Conservation (phyloP, 2,113 vertebrate species). For the Nipponia nippon region DNA sequence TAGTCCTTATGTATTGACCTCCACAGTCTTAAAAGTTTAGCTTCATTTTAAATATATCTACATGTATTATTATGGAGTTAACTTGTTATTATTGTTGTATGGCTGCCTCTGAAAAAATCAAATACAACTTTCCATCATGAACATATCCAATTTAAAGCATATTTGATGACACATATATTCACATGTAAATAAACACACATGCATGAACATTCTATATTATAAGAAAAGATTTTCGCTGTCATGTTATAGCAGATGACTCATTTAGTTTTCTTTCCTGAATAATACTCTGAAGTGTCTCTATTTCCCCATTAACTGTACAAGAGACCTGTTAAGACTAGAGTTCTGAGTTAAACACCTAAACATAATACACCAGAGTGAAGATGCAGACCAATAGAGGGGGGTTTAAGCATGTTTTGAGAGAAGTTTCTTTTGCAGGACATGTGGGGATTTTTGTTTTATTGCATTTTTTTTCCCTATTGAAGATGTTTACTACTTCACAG, state of each 20-base stretch:
- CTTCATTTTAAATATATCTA: neutral
- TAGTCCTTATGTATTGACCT: neutral
- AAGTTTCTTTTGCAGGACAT: neutral
- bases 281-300: neutral
- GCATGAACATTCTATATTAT: neutral
- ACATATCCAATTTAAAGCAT: neutral
- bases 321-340: neutral
- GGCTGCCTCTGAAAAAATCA: neutral
- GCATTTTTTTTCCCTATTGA: neutral
- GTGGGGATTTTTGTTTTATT: neutral
- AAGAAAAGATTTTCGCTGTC: neutral
- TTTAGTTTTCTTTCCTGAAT: neutral
- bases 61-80: neutral
- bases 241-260: neutral
- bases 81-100: neutral
- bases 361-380: neutral
- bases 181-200: neutral
- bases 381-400: accelerated
- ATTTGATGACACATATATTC: neutral
- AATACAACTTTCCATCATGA: neutral
- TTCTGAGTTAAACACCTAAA: neutral
- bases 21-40: neutral
- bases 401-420: neutral
- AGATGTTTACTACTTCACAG: neutral
- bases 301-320: neutral